These are phyloP conservation scores for Pyrrhia umbra DNA, from an alignment of 2,888 invertebrate genomes.

Conservation along the genomic window DNA sequence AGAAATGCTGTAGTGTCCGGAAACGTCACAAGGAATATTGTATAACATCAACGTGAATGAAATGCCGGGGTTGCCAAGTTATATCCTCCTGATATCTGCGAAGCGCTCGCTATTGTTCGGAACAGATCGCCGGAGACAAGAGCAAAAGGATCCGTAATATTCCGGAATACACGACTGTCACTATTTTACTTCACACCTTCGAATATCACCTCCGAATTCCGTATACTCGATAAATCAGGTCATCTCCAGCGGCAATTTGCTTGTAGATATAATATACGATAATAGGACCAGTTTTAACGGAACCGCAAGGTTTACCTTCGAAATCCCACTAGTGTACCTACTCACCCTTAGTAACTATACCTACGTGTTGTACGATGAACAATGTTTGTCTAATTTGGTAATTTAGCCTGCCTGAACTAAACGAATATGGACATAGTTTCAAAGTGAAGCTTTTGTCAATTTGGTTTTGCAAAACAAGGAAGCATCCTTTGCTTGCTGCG, in stretches of 20 bases:
- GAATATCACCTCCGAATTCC: slow-evolving; percentile 16
- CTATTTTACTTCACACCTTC: slow-evolving; percentile 5
- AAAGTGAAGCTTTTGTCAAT: background rate
- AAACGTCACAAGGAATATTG: slow-evolving; percentile 21
- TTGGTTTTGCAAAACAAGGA: too few relatives aligned
- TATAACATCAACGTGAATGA: slow-evolving; percentile 15
- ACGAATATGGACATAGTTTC: slow-evolving; percentile 42
- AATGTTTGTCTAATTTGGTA: slow-evolving; percentile 57
- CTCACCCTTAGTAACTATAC: slow-evolving; percentile 35
- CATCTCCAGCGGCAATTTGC: slow-evolving; percentile 2
- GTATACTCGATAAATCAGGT: slow-evolving; percentile 10
- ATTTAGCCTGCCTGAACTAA: slow-evolving; percentile 39
- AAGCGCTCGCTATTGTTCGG: slow-evolving; percentile 37
- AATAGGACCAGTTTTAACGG: slow-evolving; percentile 38
- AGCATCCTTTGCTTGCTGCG: too few relatives aligned
- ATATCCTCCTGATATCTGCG: slow-evolving; percentile 28
- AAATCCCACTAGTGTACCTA: slow-evolving; percentile 47
- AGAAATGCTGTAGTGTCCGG: slow-evolving; percentile 5
- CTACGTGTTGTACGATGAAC: slow-evolving; percentile 42
- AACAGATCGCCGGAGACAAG: slow-evolving; percentile 23
- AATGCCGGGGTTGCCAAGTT: slow-evolving; percentile 7
- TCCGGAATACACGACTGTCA: slow-evolving; percentile 9
- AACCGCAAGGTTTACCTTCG: slow-evolving; percentile 44
- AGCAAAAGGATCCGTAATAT: slow-evolving; percentile 19
- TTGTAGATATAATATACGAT: slow-evolving; percentile 9